Evolutionary conservation across 2,797 vertebrate species (phyloP).

Genomic region (Gadopsis marmoratus): DNA sequence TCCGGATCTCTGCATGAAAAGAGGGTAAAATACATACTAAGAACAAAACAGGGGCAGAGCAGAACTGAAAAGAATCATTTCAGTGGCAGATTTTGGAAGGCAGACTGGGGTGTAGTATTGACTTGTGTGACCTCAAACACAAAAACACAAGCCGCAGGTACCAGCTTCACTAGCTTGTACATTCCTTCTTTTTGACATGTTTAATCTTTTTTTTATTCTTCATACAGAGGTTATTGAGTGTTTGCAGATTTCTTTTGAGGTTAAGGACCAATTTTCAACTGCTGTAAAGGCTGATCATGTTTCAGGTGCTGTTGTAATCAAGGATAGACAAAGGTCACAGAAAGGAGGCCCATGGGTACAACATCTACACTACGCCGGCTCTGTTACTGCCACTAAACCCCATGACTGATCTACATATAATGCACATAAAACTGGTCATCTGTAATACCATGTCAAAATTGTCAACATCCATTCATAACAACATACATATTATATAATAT

Average conservation of each 20-base stretch:
- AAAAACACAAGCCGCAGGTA: conserved; percentile 55
- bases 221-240: conserved; percentile 14
- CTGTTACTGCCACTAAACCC: not conserved
- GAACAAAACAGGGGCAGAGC: conserved; percentile 22
- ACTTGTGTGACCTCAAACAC: conserved; percentile 45
- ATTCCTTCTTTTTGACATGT: conserved; percentile 21
- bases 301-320: not conserved
- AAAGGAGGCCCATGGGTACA: not conserved
- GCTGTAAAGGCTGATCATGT: not conserved
- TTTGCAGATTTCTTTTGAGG: conserved; percentile 3
- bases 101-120: conserved; percentile 24
- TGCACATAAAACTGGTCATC: not conserved
- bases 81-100: conserved; percentile 34
- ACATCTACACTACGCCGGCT: not conserved
- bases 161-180: not conserved
- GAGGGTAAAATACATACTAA: conserved; percentile 45
- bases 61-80: conserved; percentile 51
- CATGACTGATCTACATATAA: not conserved
- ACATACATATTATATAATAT: not conserved
- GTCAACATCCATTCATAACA: no score
- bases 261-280: conserved; percentile 19
- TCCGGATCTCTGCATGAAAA: conserved; percentile 61
- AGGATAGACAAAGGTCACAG: not conserved
- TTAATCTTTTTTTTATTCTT: conserved; percentile 31
- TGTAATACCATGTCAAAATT: no score